These are phyloP conservation scores for Hypomecis atomaria DNA, from an alignment of 2,888 invertebrate species.

Conservation along the genomic window DNA sequence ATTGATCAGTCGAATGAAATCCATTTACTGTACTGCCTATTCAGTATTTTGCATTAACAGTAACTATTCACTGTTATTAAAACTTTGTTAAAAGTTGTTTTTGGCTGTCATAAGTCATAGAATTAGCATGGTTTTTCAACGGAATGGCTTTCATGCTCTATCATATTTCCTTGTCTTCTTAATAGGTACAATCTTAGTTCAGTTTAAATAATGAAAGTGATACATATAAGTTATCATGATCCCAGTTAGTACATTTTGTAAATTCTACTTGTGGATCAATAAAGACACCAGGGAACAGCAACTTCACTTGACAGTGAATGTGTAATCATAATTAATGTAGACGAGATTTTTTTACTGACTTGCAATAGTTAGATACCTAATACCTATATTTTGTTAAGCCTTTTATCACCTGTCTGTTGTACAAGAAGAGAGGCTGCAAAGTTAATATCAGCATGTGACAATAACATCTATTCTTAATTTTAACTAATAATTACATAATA, in stretches of 20 bases:
- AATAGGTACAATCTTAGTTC: not conserved
- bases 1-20: constrained; percentile 1
- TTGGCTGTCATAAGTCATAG: constrained; percentile 47
- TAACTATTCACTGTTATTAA: not conserved
- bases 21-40: not conserved
- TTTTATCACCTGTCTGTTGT: too few species aligned
- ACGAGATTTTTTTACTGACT: too few species aligned
- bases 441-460: not conserved
- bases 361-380: too few species aligned
- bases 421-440: not conserved
- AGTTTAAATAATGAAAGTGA: constrained; percentile 3
- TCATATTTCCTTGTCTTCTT: constrained; percentile 11
- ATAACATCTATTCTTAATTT: not conserved
- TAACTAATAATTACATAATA: not conserved
- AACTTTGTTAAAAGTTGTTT: constrained; percentile 43
- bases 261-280: too few species aligned
- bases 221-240: not conserved
- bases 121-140: constrained; percentile 50
- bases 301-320: too few species aligned
- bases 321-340: too few species aligned
- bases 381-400: too few species aligned
- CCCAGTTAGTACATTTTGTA: too few species aligned
- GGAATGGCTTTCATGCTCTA: constrained; percentile 50
- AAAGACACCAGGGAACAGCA: too few species aligned
- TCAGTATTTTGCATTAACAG: not conserved